These are phyloP conservation scores for Eupithecia subfuscata DNA, from an alignment of 2,888 invertebrate species.

Conservation along the genomic window DNA sequence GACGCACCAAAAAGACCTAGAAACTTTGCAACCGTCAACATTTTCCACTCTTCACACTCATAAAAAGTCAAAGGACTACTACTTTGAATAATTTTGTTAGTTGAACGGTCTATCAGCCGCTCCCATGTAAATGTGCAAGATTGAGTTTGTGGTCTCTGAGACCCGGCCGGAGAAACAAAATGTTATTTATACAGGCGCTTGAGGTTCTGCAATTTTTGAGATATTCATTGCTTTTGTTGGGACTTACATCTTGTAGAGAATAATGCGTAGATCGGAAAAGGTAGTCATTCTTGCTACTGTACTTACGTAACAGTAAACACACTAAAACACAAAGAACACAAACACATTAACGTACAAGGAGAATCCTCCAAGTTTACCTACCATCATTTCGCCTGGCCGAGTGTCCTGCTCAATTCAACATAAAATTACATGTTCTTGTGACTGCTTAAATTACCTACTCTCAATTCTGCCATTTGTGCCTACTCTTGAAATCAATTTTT, in stretches of 20 bases:
- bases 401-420: background rate
- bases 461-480: background rate
- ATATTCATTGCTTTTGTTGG: slow-evolving; percentile 10
- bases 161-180: slow-evolving; percentile 38
- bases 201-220: slow-evolving; percentile 32
- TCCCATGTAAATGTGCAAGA: slow-evolving; percentile 76
- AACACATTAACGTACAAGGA: background rate
- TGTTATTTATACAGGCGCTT: slow-evolving; percentile 42
- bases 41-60: slow-evolving; percentile 3
- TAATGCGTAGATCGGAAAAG: background rate
- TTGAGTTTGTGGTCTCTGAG: slow-evolving; percentile 58
- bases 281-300: background rate
- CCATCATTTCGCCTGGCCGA: background rate
- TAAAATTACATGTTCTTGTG: background rate
- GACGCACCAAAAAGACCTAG: background rate
- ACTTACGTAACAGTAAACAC: background rate
- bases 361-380: background rate
- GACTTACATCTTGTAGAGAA: background rate
- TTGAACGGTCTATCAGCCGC: slow-evolving; percentile 67
- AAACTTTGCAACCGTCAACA: background rate
- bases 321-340: background rate
- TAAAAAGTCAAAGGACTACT: slow-evolving; percentile 64
- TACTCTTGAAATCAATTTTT: background rate
- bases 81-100: slow-evolving; percentile 81
- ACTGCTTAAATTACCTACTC: no score